Base-by-base conservation (phyloP, 1,140 invertebrate species). In the Gerris buenoi region DNA sequence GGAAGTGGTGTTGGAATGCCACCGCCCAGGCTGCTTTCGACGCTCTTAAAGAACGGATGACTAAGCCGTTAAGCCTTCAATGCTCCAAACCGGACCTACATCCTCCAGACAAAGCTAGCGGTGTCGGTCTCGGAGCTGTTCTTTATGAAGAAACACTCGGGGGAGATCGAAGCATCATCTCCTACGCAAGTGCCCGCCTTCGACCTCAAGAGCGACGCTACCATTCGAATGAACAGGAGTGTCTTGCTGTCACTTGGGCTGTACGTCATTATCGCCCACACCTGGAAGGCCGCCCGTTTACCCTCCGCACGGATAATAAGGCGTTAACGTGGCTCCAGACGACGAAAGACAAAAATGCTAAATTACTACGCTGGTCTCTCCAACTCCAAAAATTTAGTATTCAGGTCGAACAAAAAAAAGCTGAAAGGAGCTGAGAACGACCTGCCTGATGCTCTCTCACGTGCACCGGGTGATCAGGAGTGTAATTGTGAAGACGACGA, bases 271-370 rank as follows among this genome's bases (percentile, higher is more conserved):
- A 75, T 27, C 25, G 71, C n/a, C 64, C 67, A 60, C 80, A 77
- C n/a, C 67, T 81, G 14, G 66, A 74, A 57, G 75, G 74, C 14
- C 71, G 70, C 15, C 65, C 73, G 13, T 79, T 81, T 62, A 73
- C 62, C 1, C 71, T 79, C 0, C 26, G 74, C 10, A 79, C 77
- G 1, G 79, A 81, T 63, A 78, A 81, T 57, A 69, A 73, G 10
- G 67, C 74, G 0, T 65, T 79, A 1, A 71, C 70, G 59, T 81
- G 74, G 72, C 68, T 81, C 10, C 66, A 74, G 23, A 65, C 72
- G 1, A 67, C 66, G 75, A 74, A 75, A n/a, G 22, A n/a, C n/a
- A n/a, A n/a, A n/a, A n/a, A n/a, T n/a, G n/a, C n/a, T n/a, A 68
- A 23, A 22, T 63, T 70, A 22, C 64, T 67, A 0, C 18, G 71